A percentile compares a stretch with the other conserved stretches of the same genome.
Conservation (phyloP, 2,888 invertebrate species). For the Orthosia cruda region DNA sequence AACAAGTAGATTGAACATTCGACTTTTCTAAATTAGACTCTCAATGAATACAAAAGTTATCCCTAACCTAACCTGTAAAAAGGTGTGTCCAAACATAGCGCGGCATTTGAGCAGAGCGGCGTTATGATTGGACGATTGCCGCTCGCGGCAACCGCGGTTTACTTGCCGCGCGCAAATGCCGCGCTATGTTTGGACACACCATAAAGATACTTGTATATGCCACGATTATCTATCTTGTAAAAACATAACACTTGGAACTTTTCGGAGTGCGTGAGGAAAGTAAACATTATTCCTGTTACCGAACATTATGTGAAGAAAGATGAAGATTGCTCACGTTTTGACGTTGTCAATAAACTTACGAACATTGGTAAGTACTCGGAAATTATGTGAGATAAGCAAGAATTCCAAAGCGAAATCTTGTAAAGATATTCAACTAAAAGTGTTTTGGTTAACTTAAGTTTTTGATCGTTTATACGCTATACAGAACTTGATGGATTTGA, state of each 20-base stretch:
- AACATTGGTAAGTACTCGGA: constrained; percentile 31
- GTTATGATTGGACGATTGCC: too few species aligned
- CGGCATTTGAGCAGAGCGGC: too few species aligned
- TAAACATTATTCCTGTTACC: constrained; percentile 51
- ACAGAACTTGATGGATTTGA: too few species aligned
- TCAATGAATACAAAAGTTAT: not conserved
- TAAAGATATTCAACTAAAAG: too few species aligned
- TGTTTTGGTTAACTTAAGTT: too few species aligned
- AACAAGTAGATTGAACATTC: too few species aligned
- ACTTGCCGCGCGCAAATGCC: too few species aligned
- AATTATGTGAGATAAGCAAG: constrained; percentile 3
- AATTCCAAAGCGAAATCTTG: not conserved
- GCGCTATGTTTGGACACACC: too few species aligned
- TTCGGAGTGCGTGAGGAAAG: constrained; percentile 42
- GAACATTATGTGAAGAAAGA: constrained; percentile 40
- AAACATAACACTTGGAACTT: constrained; percentile 46
- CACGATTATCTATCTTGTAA: constrained; percentile 11
- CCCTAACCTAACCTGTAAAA: too few species aligned
- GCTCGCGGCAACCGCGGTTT: too few species aligned
- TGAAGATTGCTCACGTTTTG: constrained; percentile 65
- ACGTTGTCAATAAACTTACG: constrained; percentile 38
- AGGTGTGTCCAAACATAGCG: too few species aligned
- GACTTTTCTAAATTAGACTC: not conserved
- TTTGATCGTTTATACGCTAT: too few species aligned
- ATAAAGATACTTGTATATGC: not conserved